Conservation (phyloP, 2,888 invertebrate species). For the Torymus tubicola region DNA sequence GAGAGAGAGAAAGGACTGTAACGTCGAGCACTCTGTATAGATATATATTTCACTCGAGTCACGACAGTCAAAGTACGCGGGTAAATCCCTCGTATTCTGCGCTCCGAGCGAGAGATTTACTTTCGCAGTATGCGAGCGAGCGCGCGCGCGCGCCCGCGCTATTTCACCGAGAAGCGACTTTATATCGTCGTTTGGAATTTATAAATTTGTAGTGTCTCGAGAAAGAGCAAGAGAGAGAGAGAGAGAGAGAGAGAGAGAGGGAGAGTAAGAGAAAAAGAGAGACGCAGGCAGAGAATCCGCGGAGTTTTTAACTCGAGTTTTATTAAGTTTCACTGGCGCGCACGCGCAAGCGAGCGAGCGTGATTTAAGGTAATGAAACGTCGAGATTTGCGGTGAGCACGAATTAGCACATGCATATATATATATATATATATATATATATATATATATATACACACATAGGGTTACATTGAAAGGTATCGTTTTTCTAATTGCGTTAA, state of each 20-base stretch:
- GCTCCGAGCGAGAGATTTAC: constrained; percentile 35
- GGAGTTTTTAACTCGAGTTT: too few species aligned
- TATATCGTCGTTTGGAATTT: constrained; percentile 45
- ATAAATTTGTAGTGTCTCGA: constrained; percentile 43
- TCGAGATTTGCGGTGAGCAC: too few species aligned
- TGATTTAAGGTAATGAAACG: not conserved
- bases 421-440: too few species aligned
- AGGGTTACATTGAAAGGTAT: not conserved
- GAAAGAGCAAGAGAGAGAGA: not conserved
- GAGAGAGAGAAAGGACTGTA: constrained; percentile 18
- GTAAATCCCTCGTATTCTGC: constrained; percentile 42
- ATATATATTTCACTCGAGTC: constrained; percentile 39
- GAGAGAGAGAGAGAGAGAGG: too few species aligned
- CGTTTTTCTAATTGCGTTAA: not conserved
- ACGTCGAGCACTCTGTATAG: constrained; percentile 9
- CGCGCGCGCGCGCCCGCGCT: constrained; percentile 3
- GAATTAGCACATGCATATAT: too few species aligned
- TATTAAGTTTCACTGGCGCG: too few species aligned
- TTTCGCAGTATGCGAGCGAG: too few species aligned
- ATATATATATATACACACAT: too few species aligned
- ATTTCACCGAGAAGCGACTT: constrained; percentile 48
- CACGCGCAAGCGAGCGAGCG: too few species aligned
- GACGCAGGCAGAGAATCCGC: too few species aligned
- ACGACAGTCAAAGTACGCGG: constrained; percentile 33
- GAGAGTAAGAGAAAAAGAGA: too few species aligned